phyloP scores from a whole-genome alignment of 2,113 vertebrate species.

The Anseranas semipalmata region DNA sequence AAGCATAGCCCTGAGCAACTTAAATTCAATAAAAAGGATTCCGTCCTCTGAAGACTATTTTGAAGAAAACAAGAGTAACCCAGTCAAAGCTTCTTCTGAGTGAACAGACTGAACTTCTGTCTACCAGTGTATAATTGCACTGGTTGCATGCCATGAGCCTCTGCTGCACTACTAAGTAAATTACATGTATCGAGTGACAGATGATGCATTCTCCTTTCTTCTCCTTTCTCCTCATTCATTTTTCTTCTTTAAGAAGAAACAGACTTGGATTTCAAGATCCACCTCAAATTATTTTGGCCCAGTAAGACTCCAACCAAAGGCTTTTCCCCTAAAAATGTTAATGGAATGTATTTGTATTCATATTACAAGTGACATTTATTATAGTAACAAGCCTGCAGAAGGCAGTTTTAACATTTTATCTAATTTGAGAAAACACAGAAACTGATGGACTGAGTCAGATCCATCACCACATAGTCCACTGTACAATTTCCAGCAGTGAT shows the following conservation, averaged over 20 bases:
- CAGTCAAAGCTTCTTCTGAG: neutral
- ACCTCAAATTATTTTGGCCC: neutral
- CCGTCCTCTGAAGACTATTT: neutral
- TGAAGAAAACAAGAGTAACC: neutral
- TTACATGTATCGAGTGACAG: neutral
- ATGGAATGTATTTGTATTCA: neutral
- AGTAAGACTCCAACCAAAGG: neutral
- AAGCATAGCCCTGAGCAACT: neutral
- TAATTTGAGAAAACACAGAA: neutral
- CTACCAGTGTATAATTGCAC: rapidly evolving
- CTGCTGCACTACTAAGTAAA: neutral
- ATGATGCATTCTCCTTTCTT: neutral
- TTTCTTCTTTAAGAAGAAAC: neutral
- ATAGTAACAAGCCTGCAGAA: neutral
- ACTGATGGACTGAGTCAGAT: neutral
- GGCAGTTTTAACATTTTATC: neutral
- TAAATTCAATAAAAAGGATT: neutral
- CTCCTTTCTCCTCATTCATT: neutral
- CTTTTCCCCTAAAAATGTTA: neutral
- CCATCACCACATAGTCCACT: rapidly evolving
- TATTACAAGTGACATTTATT: neutral
- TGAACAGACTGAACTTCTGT: neutral
- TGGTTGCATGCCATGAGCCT: neutral
- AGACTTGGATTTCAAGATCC: neutral
- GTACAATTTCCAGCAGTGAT: neutral